Conservation (phyloP, 2,888 invertebrate genomes). For the Eueremaeus valkanovi region DNA sequence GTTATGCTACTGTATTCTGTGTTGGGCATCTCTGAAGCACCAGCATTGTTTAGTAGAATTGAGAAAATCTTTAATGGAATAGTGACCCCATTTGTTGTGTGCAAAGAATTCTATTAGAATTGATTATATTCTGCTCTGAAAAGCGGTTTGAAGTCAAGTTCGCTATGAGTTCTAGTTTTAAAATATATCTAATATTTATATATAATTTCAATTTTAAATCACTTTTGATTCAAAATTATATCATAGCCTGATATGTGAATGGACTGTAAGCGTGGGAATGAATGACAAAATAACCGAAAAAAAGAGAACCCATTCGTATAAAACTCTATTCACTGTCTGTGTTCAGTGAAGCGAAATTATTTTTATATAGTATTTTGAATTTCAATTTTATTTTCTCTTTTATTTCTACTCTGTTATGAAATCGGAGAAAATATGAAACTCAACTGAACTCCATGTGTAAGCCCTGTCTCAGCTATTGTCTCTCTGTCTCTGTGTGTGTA, state of each 20-base stretch:
- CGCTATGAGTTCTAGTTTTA: too few species aligned
- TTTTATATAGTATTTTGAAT: slow-evolving; percentile 8
- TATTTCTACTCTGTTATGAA: not conserved
- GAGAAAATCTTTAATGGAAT: not conserved
- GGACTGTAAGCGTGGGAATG: too few species aligned
- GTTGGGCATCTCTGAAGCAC: too few species aligned
- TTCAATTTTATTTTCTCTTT: slow-evolving; percentile 17
- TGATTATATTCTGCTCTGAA: not conserved
- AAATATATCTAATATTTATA: too few species aligned
- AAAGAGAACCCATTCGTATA: not conserved
- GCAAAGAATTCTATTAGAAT: not conserved
- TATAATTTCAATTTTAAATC: too few species aligned
- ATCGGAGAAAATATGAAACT: not conserved
- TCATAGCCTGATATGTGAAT: too few species aligned
- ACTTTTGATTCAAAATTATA: too few species aligned
- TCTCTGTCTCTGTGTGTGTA: not conserved
- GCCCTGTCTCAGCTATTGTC: not conserved
- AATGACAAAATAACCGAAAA: not conserved
- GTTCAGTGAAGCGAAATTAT: slow-evolving; percentile 3
- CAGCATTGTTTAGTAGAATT: too few species aligned
- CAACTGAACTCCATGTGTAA: not conserved
- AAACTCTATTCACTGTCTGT: not conserved
- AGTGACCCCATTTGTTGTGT: not conserved
- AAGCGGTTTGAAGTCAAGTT: too few species aligned
- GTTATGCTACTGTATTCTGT: too few species aligned